Evolutionary conservation across 2,888 invertebrate genomes (phyloP).

Genomic region (Synergus laeviventris): DNA sequence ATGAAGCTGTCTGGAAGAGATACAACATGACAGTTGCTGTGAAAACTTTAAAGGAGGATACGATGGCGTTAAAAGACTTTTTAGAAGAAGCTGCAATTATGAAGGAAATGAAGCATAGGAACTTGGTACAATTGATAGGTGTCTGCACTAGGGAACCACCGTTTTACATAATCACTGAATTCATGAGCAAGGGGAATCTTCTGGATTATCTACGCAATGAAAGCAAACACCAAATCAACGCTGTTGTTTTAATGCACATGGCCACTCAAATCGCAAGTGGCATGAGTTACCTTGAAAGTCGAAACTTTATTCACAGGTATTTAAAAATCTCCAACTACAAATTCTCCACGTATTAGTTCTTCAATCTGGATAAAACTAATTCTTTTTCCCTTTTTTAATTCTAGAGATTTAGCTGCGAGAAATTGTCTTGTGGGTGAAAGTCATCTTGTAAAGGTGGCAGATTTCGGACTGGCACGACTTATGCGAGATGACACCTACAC

Average conservation of each 20-base stretch:
- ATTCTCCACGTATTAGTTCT: background rate
- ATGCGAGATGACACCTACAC: constrained; percentile 99
- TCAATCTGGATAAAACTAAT: background rate
- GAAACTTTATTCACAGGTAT: constrained; percentile 94
- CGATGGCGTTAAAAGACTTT: constrained; percentile 99
- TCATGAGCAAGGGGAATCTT: constrained; percentile 99
- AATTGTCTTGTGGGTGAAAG: constrained; percentile 99
- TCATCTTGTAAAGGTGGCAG: constrained; percentile 98
- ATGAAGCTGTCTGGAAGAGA: constrained; percentile 97
- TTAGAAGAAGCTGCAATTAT: constrained; percentile 99
- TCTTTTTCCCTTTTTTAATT: background rate
- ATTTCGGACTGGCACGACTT: constrained; percentile 97
- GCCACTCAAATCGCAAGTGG: constrained; percentile 99
- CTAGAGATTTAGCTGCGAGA: constrained; percentile 97
- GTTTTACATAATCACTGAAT: constrained; percentile 99
- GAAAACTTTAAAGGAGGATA: constrained; percentile 98
- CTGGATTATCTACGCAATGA: constrained; percentile 95
- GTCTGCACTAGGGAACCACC: constrained; percentile 99
- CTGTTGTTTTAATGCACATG: constrained; percentile 98
- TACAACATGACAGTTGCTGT: constrained; percentile 98
- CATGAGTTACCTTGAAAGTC: constrained; percentile 98
- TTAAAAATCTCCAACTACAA: background rate
- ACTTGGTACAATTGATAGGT: constrained; percentile 97
- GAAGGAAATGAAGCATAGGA: constrained; percentile 99
- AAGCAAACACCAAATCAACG: constrained; percentile 91